phyloP scores from a whole-genome alignment of 35 echinoderm and acorn worm genomes.

The Hemicentrotus pulcherrimus region DNA sequence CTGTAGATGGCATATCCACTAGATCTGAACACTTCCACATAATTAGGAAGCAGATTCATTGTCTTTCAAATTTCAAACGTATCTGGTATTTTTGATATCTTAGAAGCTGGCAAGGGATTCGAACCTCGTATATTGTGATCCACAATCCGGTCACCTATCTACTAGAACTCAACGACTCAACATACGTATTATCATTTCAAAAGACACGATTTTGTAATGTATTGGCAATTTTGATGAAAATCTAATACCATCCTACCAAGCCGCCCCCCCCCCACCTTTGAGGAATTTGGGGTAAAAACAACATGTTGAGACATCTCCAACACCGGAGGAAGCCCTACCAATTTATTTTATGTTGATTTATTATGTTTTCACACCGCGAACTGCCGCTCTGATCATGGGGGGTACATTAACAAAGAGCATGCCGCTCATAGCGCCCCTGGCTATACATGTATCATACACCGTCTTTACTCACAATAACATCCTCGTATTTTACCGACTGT shows the following conservation, averaged over 20 bases:
- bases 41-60: too few relatives aligned
- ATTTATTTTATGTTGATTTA: not conserved
- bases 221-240: too few relatives aligned
- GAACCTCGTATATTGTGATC: too few relatives aligned
- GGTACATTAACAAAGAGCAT: not conserved
- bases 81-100: too few relatives aligned
- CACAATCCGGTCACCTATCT: too few relatives aligned
- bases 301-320: not conserved
- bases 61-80: too few relatives aligned
- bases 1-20: too few relatives aligned
- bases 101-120: too few relatives aligned
- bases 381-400: not conserved
- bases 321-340: not conserved
- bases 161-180: too few relatives aligned
- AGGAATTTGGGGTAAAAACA: not conserved
- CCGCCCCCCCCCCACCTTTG: not conserved
- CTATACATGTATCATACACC: not conserved
- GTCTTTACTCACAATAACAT: not conserved
- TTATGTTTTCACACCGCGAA: not conserved
- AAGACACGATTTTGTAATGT: too few relatives aligned
- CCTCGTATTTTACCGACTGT: not conserved
- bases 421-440: not conserved
- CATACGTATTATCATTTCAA: too few relatives aligned
- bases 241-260: not conserved
- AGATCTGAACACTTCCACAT: too few relatives aligned